Conservation (phyloP, 2,888 invertebrate genomes). For the Lasioglossum morio region DNA sequence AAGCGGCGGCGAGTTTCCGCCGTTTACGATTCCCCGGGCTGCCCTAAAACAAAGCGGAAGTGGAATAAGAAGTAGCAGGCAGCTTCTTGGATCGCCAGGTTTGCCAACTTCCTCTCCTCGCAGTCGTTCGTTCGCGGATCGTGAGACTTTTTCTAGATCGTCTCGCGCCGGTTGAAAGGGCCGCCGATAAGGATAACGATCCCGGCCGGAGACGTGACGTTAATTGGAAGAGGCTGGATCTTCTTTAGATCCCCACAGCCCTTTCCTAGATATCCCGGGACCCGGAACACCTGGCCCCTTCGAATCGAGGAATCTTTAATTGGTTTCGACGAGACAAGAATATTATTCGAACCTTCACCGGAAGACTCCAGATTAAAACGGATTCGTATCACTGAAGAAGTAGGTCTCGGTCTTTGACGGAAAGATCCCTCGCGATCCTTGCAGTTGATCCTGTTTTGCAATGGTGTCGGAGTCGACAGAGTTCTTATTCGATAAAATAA, state of each 20-base stretch:
- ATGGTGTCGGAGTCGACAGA: neutral
- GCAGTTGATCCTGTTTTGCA: neutral
- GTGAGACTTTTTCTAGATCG: slow-evolving; percentile 60
- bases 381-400: slow-evolving; percentile 13
- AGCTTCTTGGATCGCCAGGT: slow-evolving; percentile 6
- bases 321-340: slow-evolving; percentile 48
- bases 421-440: neutral
- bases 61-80: slow-evolving; percentile 60
- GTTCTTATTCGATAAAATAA: too few species aligned
- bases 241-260: neutral
- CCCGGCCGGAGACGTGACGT: slow-evolving; percentile 58
- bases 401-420: neutral
- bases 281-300: slow-evolving; percentile 10
- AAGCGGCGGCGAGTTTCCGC: slow-evolving; percentile 49
- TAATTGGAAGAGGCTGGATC: slow-evolving; percentile 52
- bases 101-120: slow-evolving; percentile 24
- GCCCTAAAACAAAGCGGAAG: slow-evolving; percentile 69
- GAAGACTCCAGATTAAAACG: slow-evolving; percentile 24
- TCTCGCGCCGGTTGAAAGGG: slow-evolving; percentile 13
- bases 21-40: slow-evolving; percentile 67
- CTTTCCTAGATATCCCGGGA: slow-evolving; percentile 11
- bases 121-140: slow-evolving; percentile 30
- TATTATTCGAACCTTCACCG: slow-evolving; percentile 19
- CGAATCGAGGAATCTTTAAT: slow-evolving; percentile 55
- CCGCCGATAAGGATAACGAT: slow-evolving; percentile 64